Percentiles rank a stretch among this genome's conserved stretches.
Conservation (phyloP, 1,140 invertebrate species). For the Drosophila varians region DNA sequence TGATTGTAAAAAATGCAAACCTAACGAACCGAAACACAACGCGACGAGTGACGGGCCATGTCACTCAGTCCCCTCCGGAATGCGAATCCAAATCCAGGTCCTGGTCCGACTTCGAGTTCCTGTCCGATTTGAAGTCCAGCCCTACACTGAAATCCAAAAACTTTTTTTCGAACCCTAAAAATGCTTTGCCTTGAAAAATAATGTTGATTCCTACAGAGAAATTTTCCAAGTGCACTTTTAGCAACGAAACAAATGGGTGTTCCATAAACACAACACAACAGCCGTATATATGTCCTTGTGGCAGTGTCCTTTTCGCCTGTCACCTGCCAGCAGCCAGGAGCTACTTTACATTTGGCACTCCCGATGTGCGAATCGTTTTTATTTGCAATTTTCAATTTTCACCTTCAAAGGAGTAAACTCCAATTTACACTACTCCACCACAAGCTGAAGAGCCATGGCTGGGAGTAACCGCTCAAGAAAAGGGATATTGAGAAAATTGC, state of each 20-base stretch:
- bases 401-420: conserved; percentile 74
- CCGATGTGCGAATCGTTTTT: conserved; percentile 67
- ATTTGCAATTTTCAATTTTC: conserved; percentile 76
- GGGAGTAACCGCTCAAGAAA: conserved; percentile 7
- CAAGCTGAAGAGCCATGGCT: not conserved
- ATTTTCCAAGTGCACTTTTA: conserved; percentile 2
- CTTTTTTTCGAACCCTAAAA: too few species aligned
- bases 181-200: not conserved
- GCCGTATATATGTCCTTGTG: conserved; percentile 33
- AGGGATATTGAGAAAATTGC: conserved; percentile 60
- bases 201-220: not conserved
- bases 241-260: conserved; percentile 58
- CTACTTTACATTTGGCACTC: conserved; percentile 70
- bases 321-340: conserved; percentile 41
- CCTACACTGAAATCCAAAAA: not conserved
- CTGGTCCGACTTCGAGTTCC: conserved; percentile 20
- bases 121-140: conserved; percentile 15
- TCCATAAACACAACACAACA: conserved; percentile 64
- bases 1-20: conserved; percentile 80
- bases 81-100: conserved; percentile 16
- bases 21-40: conserved; percentile 80
- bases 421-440: conserved; percentile 56
- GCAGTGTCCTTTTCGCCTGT: conserved; percentile 20
- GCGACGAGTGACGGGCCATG: conserved; percentile 67
- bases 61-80: conserved; percentile 39